A percentile compares a stretch with the other conserved stretches of the same genome.
These are phyloP conservation scores for Hirudinaria manillensis DNA, from an alignment of 2,888 invertebrate species.

Conservation along the genomic window DNA sequence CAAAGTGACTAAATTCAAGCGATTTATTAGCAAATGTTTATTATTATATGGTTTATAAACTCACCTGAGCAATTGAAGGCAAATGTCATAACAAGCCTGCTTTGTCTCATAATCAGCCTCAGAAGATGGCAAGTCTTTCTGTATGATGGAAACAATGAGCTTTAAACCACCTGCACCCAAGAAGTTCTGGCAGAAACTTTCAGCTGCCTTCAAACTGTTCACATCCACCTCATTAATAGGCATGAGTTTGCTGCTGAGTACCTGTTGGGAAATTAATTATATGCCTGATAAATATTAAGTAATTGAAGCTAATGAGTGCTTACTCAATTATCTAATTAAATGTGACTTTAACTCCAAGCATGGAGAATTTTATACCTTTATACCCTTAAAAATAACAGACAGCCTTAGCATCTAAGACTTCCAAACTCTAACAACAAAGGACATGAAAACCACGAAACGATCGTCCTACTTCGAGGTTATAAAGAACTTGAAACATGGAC, in stretches of 20 bases:
- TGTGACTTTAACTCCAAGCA: no score
- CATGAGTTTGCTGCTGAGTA: conserved; percentile 55
- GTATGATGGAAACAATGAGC: conserved; percentile 54
- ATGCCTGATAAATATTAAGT: no score
- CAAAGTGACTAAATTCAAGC: no score
- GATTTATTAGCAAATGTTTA: no score
- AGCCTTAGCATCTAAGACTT: not conserved
- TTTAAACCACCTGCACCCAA: conserved; percentile 54
- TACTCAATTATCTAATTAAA: no score
- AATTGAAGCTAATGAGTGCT: no score
- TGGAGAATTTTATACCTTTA: no score
- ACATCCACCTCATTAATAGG: conserved; percentile 50
- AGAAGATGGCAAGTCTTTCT: conserved; percentile 53
- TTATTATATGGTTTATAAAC: not conserved
- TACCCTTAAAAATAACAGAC: no score
- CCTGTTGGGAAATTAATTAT: conserved; percentile 49
- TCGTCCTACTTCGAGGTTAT: conserved; percentile 54
- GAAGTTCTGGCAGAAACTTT: conserved; percentile 54
- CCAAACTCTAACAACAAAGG: not conserved
- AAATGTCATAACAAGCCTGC: conserved; percentile 55
- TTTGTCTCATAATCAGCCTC: conserved; percentile 55
- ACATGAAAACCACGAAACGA: not conserved
- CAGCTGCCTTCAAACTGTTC: conserved; percentile 47
- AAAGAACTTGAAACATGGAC: conserved; percentile 54
- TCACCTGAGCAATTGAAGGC: conserved; percentile 54